A percentile compares a stretch with the other conserved stretches of the same genome.
phyloP scores from a whole-genome alignment of 2,888 invertebrate genomes.

The Tillus elongatus region DNA sequence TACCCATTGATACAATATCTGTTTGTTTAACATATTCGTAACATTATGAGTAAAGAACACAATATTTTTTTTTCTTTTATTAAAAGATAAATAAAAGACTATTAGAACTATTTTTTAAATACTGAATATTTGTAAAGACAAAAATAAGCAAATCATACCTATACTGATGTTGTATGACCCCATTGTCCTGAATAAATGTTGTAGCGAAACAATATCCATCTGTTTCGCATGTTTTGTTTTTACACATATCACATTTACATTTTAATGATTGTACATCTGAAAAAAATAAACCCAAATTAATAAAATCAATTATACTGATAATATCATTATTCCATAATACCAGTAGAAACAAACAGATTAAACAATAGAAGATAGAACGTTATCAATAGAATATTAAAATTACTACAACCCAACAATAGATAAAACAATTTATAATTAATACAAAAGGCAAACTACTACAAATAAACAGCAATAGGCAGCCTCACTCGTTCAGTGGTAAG shows the following conservation, averaged over 20 bases:
- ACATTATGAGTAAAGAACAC: no score
- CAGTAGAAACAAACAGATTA: slow-evolving; percentile 16
- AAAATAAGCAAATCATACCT: slow-evolving; percentile 58
- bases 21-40: no score
- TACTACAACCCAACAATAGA: no score
- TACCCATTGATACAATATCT: no score
- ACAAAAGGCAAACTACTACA: no score
- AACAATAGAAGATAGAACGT: slow-evolving; percentile 10
- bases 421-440: no score
- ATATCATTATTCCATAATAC: slow-evolving; percentile 9
- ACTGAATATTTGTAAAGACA: slow-evolving; percentile 4
- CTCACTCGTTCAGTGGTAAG: no score
- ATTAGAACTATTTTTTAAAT: slow-evolving; percentile 7
- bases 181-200: slow-evolving; percentile 53
- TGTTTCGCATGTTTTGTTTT: slow-evolving; percentile 75
- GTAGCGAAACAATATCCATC: slow-evolving; percentile 85
- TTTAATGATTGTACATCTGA: slow-evolving; percentile 53
- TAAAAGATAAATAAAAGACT: slow-evolving; percentile 4
- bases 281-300: slow-evolving; percentile 30
- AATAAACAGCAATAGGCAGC: no score
- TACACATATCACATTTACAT: slow-evolving; percentile 77
- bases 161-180: slow-evolving; percentile 57
- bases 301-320: slow-evolving; percentile 6
- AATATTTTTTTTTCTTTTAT: slow-evolving; percentile 1
- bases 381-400: no score